Conservation (phyloP, 35 echinoderm and acorn worm species). For the Nesometra sesokonis region DNA sequence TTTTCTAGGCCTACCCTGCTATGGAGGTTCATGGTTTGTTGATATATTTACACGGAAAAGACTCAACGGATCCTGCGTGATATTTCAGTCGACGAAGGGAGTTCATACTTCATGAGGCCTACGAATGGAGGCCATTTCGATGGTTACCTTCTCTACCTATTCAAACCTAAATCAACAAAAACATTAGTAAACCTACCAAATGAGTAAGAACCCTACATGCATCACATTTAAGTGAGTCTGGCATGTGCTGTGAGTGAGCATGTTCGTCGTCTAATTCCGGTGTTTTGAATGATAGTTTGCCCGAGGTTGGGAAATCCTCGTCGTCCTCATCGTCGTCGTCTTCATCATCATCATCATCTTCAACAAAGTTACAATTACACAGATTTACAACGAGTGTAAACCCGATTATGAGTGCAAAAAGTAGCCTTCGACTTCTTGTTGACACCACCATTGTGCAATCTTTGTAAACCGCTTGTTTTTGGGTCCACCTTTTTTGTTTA, state of each 20-base stretch:
- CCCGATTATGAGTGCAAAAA: not conserved
- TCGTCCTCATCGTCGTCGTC: conserved; percentile 22
- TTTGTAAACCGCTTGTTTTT: too few relatives aligned
- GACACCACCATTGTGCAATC: too few relatives aligned
- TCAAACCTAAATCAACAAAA: not conserved
- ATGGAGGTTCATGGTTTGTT: too few relatives aligned
- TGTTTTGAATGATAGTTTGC: conserved; percentile 43
- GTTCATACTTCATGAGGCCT: too few relatives aligned
- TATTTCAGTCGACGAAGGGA: too few relatives aligned
- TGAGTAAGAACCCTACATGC: conserved; percentile 65
- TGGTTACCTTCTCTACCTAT: too few relatives aligned
- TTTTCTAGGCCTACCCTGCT: too few relatives aligned
- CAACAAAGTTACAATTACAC: not conserved
- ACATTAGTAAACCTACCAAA: conserved; percentile 29
- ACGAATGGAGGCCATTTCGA: too few relatives aligned
- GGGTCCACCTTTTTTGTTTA: too few relatives aligned
- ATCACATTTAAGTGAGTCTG: conserved; percentile 69
- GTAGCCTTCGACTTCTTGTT: not conserved
- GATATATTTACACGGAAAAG: too few relatives aligned
- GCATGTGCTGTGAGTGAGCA: conserved; percentile 58
- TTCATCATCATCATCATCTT: conserved; percentile 6
- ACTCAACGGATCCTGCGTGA: too few relatives aligned
- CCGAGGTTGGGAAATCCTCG: conserved; percentile 3
- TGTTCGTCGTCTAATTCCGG: conserved; percentile 73
- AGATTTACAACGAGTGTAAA: not conserved